Evolutionary conservation across 2,113 vertebrate species (phyloP).

Genomic region (Zapus hudsonius): DNA sequence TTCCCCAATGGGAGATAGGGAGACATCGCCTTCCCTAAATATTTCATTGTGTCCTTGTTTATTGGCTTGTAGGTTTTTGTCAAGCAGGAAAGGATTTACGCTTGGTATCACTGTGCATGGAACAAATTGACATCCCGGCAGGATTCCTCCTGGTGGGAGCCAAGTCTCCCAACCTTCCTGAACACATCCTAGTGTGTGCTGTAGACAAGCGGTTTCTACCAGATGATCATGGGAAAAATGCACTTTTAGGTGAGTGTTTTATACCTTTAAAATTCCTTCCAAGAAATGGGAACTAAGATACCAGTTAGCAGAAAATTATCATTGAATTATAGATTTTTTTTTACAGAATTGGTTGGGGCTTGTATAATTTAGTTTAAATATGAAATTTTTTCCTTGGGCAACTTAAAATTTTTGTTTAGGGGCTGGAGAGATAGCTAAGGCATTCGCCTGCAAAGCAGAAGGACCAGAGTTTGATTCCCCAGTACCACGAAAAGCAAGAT

Average conservation of each 20-base stretch:
- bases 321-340: too few relatives aligned
- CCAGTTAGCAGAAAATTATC: constrained; percentile 54
- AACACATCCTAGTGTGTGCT: constrained; percentile 97
- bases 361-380: constrained; percentile 37
- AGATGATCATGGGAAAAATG: constrained; percentile 99
- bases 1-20: neutral
- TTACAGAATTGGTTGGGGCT: constrained; percentile 34
- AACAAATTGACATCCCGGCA: constrained; percentile 93
- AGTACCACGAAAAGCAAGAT: too few relatives aligned
- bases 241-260: constrained; percentile 97
- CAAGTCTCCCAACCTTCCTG: constrained; percentile 95
- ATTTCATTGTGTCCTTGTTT: constrained; percentile 40
- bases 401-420: constrained; percentile 36
- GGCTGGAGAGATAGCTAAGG: too few relatives aligned
- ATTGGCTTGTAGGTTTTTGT: constrained; percentile 92
- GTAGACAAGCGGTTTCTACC: constrained; percentile 98
- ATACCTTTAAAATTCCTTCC: neutral
- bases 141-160: constrained; percentile 98
- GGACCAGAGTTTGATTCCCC: too few relatives aligned
- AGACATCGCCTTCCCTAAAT: neutral
- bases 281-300: constrained; percentile 25
- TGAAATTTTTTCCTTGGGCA: neutral
- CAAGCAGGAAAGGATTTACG: constrained; percentile 99
- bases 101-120: constrained; percentile 94
- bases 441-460: too few relatives aligned